Evolutionary conservation across 2,888 invertebrate species (phyloP), one percentile per base, ranked within the genome.

Genomic region (Dione juno): DNA sequence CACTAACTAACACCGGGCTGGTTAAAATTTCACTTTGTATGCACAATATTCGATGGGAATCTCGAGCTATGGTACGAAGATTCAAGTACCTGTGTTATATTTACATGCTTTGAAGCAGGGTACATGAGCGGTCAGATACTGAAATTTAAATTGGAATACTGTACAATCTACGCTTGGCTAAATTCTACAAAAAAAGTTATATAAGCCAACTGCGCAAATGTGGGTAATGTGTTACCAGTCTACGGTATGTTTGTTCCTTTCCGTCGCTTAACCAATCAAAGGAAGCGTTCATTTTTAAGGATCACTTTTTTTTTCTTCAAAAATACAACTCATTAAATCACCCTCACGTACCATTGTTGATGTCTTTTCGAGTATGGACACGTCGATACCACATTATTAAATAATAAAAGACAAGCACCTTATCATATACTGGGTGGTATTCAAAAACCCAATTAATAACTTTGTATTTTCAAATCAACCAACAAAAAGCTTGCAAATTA

Each of bases 401-500:
- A n/a, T n/a, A n/a, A n/a, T n/a, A n/a, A 14, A 54, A 37, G 5
- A 37, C n/a, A 54, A 5, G 0, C 8, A 0, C 5, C 8, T 10
- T 37, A 10, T n/a, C n/a, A 28, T 28, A 28, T 28, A 28, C 5
- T 28, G 28, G 5, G 11, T 16, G 37, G n/a, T 37, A 57, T 37
- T 40, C 37, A 37, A 40, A 57, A 61, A 61, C 28, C 14, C 50
- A 48, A 37, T 64, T 64, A 64, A 48, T 52, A 64, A 40, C 37
- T 64, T 64, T 48, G 19, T 14, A 11, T 64, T 64, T 52, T 11
- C 37, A 50, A 64, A 50, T 52, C 37, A 64, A 53, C 43, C 61
- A 53, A 61, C 43, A 53, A 61, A 48, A 63, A 52, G 65, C 67
- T 65, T 50, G 41, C 52, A 57, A 71, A 71, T 69, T 66, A 61